Conservation (phyloP, 92 coral and sea anemone species). For the Porites rus region DNA sequence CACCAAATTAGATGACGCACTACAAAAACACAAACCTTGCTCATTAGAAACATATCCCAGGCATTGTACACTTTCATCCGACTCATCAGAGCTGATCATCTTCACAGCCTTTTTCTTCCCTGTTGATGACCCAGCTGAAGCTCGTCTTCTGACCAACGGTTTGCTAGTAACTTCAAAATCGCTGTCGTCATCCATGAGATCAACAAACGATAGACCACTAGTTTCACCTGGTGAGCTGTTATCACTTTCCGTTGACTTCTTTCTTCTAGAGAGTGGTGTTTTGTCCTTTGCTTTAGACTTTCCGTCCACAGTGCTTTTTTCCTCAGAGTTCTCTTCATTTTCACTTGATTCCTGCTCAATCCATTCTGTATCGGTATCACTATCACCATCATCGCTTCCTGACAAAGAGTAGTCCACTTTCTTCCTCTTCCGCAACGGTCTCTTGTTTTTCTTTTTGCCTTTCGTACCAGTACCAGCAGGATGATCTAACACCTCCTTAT, state of each 20-base stretch:
- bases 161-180: constrained; percentile 69
- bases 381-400: constrained; percentile 44
- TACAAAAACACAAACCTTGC: not conserved
- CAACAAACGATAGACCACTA: constrained; percentile 45
- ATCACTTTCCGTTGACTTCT: constrained; percentile 20
- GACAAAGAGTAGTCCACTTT: constrained; percentile 66
- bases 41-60: not conserved
- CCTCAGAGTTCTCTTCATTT: constrained; percentile 55
- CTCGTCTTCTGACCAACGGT: constrained; percentile 44
- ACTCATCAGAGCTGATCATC: constrained; percentile 58
- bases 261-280: constrained; percentile 16
- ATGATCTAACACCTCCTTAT: not conserved
- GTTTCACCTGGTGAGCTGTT: constrained; percentile 24
- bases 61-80: constrained; percentile 49
- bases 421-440: constrained; percentile 64
- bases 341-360: constrained; percentile 52
- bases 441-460: constrained; percentile 23
- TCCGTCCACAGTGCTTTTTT: not conserved
- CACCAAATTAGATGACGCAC: too few relatives aligned
- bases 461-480: not conserved
- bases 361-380: constrained; percentile 42
- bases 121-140: constrained; percentile 20
- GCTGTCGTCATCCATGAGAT: constrained; percentile 69
- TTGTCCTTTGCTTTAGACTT: constrained; percentile 20
- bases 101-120: constrained; percentile 15